phyloP scores from a whole-genome alignment of 1,140 invertebrate genomes.

The Trichoplusia ni region DNA sequence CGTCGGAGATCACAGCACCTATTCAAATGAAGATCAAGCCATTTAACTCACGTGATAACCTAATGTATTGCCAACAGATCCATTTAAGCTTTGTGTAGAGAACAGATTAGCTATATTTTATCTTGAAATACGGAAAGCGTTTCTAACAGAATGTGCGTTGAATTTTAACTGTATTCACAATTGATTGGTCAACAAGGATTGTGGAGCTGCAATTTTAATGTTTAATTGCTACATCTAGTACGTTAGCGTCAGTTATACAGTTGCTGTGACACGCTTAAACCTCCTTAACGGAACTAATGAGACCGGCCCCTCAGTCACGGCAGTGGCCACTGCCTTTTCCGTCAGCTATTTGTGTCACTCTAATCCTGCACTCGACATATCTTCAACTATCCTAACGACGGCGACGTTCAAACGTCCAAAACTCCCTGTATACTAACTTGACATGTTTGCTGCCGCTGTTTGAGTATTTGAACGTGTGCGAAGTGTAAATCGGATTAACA shows the following conservation, averaged over 20 bases:
- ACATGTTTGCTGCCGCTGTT: too few species aligned
- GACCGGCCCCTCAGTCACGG: conserved; percentile 35
- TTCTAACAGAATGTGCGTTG: background rate
- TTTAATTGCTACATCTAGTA: conserved; percentile 27
- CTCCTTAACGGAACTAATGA: conserved; percentile 54
- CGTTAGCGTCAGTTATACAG: conserved; percentile 30
- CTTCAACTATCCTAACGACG: background rate
- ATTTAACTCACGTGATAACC: conserved; percentile 28
- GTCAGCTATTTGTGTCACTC: conserved; percentile 43
- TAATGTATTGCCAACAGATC: conserved; percentile 24
- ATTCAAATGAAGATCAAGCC: conserved; percentile 38
- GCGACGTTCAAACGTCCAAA: too few species aligned
- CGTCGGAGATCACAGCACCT: conserved; percentile 42
- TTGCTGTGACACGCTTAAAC: conserved; percentile 40
- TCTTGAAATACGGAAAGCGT: too few species aligned
- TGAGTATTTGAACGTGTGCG: too few species aligned
- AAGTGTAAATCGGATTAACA: too few species aligned
- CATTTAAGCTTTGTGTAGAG: conserved; percentile 34
- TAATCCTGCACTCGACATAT: conserved; percentile 34
- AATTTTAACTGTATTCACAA: conserved; percentile 2
- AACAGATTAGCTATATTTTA: too few species aligned
- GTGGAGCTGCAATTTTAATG: conserved; percentile 7
- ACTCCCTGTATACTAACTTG: too few species aligned
- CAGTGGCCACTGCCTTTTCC: conserved; percentile 35
- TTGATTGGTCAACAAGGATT: conserved; percentile 1